phyloP scores from a whole-genome alignment of 92 coral and sea anemone genomes.

The Epizoanthus ramosus region DNA sequence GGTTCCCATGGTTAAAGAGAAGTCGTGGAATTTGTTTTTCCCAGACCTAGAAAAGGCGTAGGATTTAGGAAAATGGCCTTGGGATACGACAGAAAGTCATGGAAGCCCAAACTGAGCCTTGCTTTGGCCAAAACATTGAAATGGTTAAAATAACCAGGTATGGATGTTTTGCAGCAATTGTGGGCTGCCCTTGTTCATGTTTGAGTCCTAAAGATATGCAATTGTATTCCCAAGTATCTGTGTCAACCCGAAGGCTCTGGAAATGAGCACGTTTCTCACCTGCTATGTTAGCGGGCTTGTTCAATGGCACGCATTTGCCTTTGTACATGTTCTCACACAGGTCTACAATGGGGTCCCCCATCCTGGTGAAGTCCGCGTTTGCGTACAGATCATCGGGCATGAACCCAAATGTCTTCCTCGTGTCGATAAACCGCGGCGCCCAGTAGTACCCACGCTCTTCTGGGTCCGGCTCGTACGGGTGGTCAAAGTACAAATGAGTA shows the following conservation, averaged over 20 bases:
- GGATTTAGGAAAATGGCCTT: no score
- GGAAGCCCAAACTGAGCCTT: no score
- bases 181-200: no score
- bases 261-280: conserved; percentile 43
- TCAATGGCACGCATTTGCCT: conserved; percentile 81
- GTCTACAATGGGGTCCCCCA: conserved; percentile 81
- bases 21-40: no score
- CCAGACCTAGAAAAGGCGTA: no score
- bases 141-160: no score
- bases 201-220: no score
- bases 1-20: not conserved
- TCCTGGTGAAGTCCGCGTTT: conserved; percentile 81
- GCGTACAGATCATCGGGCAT: conserved; percentile 93
- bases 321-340: conserved; percentile 88
- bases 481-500: conserved; percentile 93
- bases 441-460: conserved; percentile 99
- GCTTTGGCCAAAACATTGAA: no score
- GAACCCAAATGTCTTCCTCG: conserved; percentile 93
- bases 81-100: no score
- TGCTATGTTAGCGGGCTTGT: conserved; percentile 78
- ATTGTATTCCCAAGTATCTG: no score
- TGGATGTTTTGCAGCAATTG: no score
- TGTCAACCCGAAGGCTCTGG: no score
- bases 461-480: conserved; percentile 99
- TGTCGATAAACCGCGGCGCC: conserved; percentile 96